Evolutionary conservation across 1,140 invertebrate genomes (phyloP), one percentile per base, ranked within the genome.

Genomic region (Microplitis mediator): DNA sequence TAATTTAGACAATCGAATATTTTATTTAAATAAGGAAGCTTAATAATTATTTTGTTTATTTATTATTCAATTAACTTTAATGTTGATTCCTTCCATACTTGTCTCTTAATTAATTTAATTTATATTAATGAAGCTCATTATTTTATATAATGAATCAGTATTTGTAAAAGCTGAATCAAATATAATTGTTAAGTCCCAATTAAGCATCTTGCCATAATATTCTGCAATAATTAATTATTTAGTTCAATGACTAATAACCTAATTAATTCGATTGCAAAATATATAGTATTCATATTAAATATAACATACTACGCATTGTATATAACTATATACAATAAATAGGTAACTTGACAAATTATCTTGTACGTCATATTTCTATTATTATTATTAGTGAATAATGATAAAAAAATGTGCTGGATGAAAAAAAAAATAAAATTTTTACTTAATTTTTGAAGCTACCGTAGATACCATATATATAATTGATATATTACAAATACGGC

Each of bases 261-360:
- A 50, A 65, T 39, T 6, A 82, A 71, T 65, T 81, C 81, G 75
- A 78, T 68, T 77, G 78, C 74, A 70, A 64, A 76, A 74, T 73
- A 78, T 78, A 79, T 69, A 56, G 67, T 81, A 68, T 81, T 75
- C 71, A 81, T 80, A 23, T 23, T 0, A 76, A 75, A 76, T 72
- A 76, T 77, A 82, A 80, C 76, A 73, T 79, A 13, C 83, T 80
- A 79, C 79, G 83, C 83, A 81, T 84, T 83, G 83, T 85, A 84
- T 85, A 85, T 85, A 83, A 84, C 79, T 79, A 86, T 84, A 84
- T 86, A 80, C 83, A 84, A 84, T 84, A 76, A 45, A 77, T 54
- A 68, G 76, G 72, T 82, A 73, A 81, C 79, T 78, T 81, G 79
- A 64, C 75, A 77, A 82, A 79, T 23, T 50, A 71, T 51, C 4